A percentile compares a stretch with the other conserved stretches of the same genome.
Evolutionary conservation across 2,797 vertebrate genomes (phyloP).

Genomic region (Synaphobranchus kaupii): DNA sequence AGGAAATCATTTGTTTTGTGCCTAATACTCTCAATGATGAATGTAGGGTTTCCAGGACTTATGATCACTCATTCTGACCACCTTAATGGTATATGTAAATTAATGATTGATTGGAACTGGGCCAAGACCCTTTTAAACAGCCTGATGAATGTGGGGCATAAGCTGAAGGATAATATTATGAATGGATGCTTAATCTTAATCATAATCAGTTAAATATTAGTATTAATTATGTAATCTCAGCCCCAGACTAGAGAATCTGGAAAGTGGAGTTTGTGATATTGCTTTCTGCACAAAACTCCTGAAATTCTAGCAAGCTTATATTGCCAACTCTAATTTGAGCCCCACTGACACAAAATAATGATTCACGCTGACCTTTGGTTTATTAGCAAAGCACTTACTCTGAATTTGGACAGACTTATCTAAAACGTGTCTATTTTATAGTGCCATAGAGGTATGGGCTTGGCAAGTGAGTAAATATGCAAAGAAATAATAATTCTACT

Average conservation of each 20-base stretch:
- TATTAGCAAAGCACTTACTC: too few species aligned
- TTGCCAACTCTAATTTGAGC: too few species aligned
- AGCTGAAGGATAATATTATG: slow-evolving; percentile 34
- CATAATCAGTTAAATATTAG: background rate
- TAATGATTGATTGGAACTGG: slow-evolving; percentile 65
- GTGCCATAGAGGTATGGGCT: too few species aligned
- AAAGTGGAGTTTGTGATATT: background rate
- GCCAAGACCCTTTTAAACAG: slow-evolving; percentile 53
- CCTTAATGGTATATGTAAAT: slow-evolving; percentile 75
- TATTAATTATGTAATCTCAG: background rate
- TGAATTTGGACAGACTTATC: too few species aligned
- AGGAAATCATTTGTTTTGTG: slow-evolving; percentile 61
- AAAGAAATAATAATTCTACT: too few species aligned
- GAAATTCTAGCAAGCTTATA: background rate
- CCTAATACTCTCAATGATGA: slow-evolving; percentile 62
- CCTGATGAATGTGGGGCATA: slow-evolving; percentile 47
- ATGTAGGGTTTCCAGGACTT: slow-evolving; percentile 68
- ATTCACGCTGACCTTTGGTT: too few species aligned
- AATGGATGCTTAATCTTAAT: background rate
- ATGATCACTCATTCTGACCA: slow-evolving; percentile 64
- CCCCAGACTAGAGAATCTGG: background rate
- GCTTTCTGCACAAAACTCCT: background rate
- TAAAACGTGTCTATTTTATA: too few species aligned
- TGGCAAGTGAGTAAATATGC: too few species aligned
- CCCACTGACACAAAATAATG: too few species aligned